These are phyloP conservation scores for Melanotaenia duboulayi DNA, from an alignment of 2,113 vertebrate genomes.

Conservation along the genomic window DNA sequence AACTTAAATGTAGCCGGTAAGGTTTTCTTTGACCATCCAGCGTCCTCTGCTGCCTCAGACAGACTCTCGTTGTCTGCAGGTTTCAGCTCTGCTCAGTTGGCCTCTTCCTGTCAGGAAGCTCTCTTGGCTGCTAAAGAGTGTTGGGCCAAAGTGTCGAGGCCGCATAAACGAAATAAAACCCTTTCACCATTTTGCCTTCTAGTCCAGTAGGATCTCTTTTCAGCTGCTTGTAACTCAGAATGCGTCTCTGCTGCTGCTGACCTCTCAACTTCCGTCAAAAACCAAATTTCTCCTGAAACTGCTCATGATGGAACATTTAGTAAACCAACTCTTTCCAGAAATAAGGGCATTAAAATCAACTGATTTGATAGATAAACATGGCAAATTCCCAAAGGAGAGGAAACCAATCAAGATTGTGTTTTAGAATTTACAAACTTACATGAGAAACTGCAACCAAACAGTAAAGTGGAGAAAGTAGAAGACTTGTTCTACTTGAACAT, in stretches of 20 bases:
- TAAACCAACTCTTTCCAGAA: background rate
- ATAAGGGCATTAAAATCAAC: background rate
- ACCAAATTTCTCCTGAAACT: constrained; percentile 7
- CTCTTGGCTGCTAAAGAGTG: constrained; percentile 13
- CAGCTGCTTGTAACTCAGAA: constrained; percentile 13
- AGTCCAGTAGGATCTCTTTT: constrained; percentile 50
- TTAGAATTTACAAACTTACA: too few relatives aligned
- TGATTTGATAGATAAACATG: constrained; percentile 14
- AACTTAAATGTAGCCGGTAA: background rate
- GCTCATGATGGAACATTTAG: constrained; percentile 9
- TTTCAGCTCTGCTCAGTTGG: constrained; percentile 28
- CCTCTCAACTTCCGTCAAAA: constrained; percentile 9
- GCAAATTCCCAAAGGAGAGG: background rate
- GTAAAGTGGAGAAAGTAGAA: too few relatives aligned
- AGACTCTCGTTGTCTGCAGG: constrained; percentile 50
- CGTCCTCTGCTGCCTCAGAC: constrained; percentile 28
- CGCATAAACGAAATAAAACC: constrained; percentile 9
- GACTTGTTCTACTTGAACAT: too few relatives aligned
- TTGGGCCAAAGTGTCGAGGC: background rate
- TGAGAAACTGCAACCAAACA: too few relatives aligned
- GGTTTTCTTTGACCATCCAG: constrained; percentile 8
- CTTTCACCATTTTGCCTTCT: constrained; percentile 36
- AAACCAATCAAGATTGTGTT: background rate
- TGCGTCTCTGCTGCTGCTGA: constrained; percentile 18
- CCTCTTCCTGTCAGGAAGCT: constrained; percentile 42